These are phyloP conservation scores for Drosophila acutilabella DNA, from an alignment of 2,888 invertebrate species.

Conservation along the genomic window DNA sequence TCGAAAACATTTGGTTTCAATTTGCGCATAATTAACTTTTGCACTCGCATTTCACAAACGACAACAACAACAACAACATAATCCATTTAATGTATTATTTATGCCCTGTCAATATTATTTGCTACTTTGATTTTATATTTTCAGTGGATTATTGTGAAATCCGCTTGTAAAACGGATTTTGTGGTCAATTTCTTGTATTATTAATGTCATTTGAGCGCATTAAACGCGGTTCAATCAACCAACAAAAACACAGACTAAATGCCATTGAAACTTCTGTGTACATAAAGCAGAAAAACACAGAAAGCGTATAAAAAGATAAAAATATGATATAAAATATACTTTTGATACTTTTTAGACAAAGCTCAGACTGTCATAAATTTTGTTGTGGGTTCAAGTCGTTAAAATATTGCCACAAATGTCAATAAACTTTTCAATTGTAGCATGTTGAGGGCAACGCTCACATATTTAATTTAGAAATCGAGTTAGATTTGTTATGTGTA, in stretches of 20 bases:
- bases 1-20: slow-evolving; percentile 80
- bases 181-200: slow-evolving; percentile 16
- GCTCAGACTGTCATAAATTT: slow-evolving; percentile 13
- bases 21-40: slow-evolving; percentile 79
- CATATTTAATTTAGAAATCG: slow-evolving; percentile 1
- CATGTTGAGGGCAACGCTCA: background rate
- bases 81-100: slow-evolving; percentile 11
- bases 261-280: slow-evolving; percentile 10
- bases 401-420: slow-evolving; percentile 1
- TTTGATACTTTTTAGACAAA: slow-evolving; percentile 3
- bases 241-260: slow-evolving; percentile 1
- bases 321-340: background rate
- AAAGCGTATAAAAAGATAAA: background rate
- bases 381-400: background rate
- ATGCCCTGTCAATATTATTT: background rate
- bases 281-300: background rate
- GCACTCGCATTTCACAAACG: slow-evolving; percentile 1
- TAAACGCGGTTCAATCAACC: slow-evolving; percentile 39
- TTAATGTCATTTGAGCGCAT: slow-evolving; percentile 44
- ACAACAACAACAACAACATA: background rate
- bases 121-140: background rate
- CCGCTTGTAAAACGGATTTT: slow-evolving; percentile 30
- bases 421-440: slow-evolving; percentile 8
- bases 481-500: background rate
- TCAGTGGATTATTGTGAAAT: slow-evolving; percentile 6